Percentiles rank a stretch among this genome's conserved stretches.
phyloP scores from a whole-genome alignment of 2,113 vertebrate species.

The Carassius carassius region DNA sequence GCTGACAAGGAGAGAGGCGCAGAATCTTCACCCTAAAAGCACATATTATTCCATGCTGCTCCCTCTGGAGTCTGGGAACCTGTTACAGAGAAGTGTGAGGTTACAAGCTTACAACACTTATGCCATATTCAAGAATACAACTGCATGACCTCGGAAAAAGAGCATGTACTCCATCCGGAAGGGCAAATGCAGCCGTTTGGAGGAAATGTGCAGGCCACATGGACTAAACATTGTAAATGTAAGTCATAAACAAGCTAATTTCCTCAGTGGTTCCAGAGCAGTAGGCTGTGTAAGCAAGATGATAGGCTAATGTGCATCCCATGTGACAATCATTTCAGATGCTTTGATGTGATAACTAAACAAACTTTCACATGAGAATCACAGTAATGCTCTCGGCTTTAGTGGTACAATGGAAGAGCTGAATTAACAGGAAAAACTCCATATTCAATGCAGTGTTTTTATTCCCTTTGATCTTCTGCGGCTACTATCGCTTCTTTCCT shows the following conservation, averaged over 20 bases:
- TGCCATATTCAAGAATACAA: background rate
- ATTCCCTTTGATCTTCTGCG: conserved; percentile 60
- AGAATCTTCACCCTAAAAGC: conserved; percentile 1
- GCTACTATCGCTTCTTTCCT: conserved; percentile 40
- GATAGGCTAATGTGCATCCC: conserved; percentile 43
- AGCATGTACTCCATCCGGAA: conserved; percentile 8
- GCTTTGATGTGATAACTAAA: conserved; percentile 33
- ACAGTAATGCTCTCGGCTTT: background rate
- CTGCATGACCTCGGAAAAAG: conserved; percentile 22
- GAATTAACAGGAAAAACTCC: background rate
- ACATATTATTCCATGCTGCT: background rate
- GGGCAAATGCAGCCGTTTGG: conserved; percentile 1
- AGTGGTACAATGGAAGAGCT: background rate
- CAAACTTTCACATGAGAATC: conserved; percentile 30
- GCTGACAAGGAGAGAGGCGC: conserved; percentile 35
- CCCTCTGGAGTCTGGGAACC: conserved; percentile 19
- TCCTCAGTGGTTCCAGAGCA: conserved; percentile 49
- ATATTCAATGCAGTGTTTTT: conserved; percentile 27
- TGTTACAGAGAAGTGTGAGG: conserved; percentile 25
- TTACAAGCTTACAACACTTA: conserved; percentile 6
- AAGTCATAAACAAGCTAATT: conserved; percentile 26
- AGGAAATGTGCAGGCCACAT: conserved; percentile 49
- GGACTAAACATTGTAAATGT: conserved; percentile 45
- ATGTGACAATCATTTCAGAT: conserved; percentile 28
- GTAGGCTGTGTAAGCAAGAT: conserved; percentile 26